A percentile compares a stretch with the other conserved stretches of the same genome.
Evolutionary conservation across 1,140 invertebrate genomes (phyloP).

Genomic region (Akabosia matsudoensis): DNA sequence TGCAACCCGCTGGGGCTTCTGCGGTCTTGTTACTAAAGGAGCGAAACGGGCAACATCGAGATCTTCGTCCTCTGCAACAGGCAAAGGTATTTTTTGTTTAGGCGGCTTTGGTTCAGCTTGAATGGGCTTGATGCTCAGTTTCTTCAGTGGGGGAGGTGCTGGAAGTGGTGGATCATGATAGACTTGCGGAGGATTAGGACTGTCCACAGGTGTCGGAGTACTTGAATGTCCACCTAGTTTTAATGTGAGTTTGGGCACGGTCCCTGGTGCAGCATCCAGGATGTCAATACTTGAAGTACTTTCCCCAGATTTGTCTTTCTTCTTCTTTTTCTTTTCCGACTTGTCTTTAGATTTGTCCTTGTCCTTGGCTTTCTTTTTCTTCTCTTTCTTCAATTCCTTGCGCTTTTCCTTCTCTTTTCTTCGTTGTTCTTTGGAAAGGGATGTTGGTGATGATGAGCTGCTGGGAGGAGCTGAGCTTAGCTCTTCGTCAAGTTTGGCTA

Average conservation of each 20-base stretch:
- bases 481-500: conserved; percentile 46
- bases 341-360: conserved; percentile 56
- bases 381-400: conserved; percentile 56
- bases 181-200: conserved; percentile 41
- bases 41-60: conserved; percentile 77
- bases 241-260: conserved; percentile 73
- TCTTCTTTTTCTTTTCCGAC: conserved; percentile 62
- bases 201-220: conserved; percentile 41
- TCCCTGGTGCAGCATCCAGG: conserved; percentile 24
- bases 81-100: neutral
- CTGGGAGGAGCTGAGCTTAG: conserved; percentile 21
- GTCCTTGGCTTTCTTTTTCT: conserved; percentile 52
- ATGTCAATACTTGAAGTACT: neutral
- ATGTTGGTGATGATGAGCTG: neutral
- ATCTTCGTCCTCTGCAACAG: conserved; percentile 30
- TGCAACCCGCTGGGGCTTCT: conserved; percentile 37
- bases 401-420: conserved; percentile 58
- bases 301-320: conserved; percentile 44
- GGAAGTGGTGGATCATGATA: neutral
- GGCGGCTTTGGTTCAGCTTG: neutral
- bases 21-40: conserved; percentile 63
- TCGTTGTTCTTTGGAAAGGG: conserved; percentile 32
- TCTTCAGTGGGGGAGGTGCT: conserved; percentile 22
- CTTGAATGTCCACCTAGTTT: conserved; percentile 64
- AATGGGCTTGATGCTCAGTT: neutral